A percentile compares a stretch with the other conserved stretches of the same genome.
phyloP scores from a whole-genome alignment of 2,113 vertebrate species.

The Polypterus bichir region DNA sequence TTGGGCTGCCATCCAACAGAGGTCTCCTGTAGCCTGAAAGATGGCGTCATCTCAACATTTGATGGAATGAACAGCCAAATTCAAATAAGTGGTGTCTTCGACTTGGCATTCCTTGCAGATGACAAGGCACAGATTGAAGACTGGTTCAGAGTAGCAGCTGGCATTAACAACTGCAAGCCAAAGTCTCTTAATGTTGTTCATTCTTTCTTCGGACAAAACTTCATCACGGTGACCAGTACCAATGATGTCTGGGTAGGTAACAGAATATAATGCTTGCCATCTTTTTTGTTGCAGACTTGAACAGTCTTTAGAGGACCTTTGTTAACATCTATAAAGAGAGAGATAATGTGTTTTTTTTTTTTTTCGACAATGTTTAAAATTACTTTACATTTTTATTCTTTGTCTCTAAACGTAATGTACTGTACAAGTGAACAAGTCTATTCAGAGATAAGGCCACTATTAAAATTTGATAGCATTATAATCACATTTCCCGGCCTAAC shows the following conservation, averaged over 20 bases:
- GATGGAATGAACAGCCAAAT: background rate
- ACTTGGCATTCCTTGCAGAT: background rate
- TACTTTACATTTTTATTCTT: background rate
- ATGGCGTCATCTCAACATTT: background rate
- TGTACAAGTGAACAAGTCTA: background rate
- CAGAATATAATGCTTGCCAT: background rate
- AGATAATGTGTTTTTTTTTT: too few relatives aligned
- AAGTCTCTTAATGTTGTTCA: background rate
- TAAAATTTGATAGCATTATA: too few relatives aligned
- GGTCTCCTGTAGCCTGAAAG: background rate
- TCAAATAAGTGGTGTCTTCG: background rate
- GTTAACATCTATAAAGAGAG: too few relatives aligned
- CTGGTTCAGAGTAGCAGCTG: background rate
- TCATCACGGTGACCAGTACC: background rate
- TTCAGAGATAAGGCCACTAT: too few relatives aligned
- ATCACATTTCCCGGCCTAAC: too few relatives aligned
- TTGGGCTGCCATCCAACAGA: slow-evolving; percentile 7
- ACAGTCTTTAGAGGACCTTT: too few relatives aligned
- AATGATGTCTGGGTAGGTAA: slow-evolving; percentile 6
- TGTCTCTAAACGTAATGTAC: background rate
- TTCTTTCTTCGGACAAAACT: background rate
- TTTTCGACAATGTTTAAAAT: too few relatives aligned
- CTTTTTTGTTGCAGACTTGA: too few relatives aligned
- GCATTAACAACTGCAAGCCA: background rate
- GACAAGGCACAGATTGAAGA: background rate